Percentiles rank a stretch among this genome's conserved stretches.
Evolutionary conservation across 2,888 invertebrate genomes (phyloP).

Genomic region (Tenthredo mesomela): DNA sequence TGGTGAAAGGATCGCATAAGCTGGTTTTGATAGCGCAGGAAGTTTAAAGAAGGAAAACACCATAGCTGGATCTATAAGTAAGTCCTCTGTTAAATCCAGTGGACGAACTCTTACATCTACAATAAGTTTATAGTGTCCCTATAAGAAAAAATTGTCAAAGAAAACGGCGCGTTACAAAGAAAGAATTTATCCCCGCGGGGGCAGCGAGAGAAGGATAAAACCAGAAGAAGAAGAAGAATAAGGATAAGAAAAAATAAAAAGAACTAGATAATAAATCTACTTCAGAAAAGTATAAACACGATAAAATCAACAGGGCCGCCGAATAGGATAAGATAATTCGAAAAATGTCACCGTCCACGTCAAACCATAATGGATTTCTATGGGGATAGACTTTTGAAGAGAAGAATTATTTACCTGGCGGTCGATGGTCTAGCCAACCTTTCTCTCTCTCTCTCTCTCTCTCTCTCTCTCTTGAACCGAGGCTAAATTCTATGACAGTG

Average conservation of each 20-base stretch:
- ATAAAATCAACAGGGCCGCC: constrained; percentile 73
- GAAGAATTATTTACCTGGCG: constrained; percentile 43
- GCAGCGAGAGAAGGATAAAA: constrained; percentile 29
- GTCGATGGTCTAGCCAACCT: constrained; percentile 33
- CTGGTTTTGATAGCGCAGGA: background rate
- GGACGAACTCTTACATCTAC: background rate
- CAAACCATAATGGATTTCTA: constrained; percentile 44
- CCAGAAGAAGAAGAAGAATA: constrained; percentile 43
- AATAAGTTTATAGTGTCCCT: background rate
- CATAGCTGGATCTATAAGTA: background rate
- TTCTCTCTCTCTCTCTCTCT: background rate
- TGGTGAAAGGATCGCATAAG: background rate
- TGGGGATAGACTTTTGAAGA: constrained; percentile 24
- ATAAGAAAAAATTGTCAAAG: background rate
- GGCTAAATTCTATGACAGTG: constrained; percentile 63
- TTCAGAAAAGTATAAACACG: constrained; percentile 69
- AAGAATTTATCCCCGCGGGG: background rate
- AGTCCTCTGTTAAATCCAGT: constrained; percentile 17
- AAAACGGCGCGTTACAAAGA: background rate
- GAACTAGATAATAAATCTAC: constrained; percentile 56
- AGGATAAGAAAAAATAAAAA: constrained; percentile 54
- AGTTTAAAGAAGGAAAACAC: background rate
- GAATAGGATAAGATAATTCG: constrained; percentile 64
- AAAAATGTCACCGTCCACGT: constrained; percentile 44
- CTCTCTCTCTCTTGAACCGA: constrained; percentile 45